Conservation (phyloP, 23 tunicate genomes). For the Corella eumyota region DNA sequence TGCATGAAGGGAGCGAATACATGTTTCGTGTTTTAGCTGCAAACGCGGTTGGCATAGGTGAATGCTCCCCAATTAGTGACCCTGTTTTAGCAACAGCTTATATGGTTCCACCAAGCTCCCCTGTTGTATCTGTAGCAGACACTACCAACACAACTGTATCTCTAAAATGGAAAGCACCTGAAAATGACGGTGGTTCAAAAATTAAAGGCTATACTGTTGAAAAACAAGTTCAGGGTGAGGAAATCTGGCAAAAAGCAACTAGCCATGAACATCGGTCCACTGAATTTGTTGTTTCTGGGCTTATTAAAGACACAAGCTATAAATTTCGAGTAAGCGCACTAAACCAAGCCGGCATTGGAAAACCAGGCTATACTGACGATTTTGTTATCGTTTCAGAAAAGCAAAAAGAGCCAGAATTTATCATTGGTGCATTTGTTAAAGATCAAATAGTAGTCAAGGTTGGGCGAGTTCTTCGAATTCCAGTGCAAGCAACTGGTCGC, state of each 20-base stretch:
- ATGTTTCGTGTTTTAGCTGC: constrained; percentile 88
- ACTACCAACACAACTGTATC: constrained; percentile 41
- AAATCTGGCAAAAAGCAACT: constrained; percentile 60
- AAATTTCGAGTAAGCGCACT: constrained; percentile 75
- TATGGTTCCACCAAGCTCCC: constrained; percentile 56
- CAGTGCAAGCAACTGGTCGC: constrained; percentile 43
- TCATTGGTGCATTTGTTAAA: constrained; percentile 35
- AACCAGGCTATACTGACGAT: constrained; percentile 45
- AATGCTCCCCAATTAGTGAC: constrained; percentile 50
- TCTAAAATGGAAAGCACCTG: constrained; percentile 65
- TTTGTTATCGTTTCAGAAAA: constrained; percentile 46
- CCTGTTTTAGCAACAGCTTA: constrained; percentile 61
- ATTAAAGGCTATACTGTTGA: constrained; percentile 73
- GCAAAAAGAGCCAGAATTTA: constrained; percentile 48
- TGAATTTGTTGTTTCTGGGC: constrained; percentile 38
- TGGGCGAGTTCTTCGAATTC: constrained; percentile 43
- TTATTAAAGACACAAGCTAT: constrained; percentile 37
- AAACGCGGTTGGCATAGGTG: constrained; percentile 83
- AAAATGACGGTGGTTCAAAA: constrained; percentile 80
- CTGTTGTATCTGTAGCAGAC: constrained; percentile 57
- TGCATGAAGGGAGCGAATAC: constrained; percentile 82
- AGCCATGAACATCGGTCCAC: constrained; percentile 49
- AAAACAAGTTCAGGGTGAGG: constrained; percentile 45
- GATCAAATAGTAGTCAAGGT: constrained; percentile 34
- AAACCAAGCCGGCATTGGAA: constrained; percentile 66